These are phyloP conservation scores for Spheniscus mendiculus DNA, from an alignment of 2,113 vertebrate genomes.

Conservation along the genomic window DNA sequence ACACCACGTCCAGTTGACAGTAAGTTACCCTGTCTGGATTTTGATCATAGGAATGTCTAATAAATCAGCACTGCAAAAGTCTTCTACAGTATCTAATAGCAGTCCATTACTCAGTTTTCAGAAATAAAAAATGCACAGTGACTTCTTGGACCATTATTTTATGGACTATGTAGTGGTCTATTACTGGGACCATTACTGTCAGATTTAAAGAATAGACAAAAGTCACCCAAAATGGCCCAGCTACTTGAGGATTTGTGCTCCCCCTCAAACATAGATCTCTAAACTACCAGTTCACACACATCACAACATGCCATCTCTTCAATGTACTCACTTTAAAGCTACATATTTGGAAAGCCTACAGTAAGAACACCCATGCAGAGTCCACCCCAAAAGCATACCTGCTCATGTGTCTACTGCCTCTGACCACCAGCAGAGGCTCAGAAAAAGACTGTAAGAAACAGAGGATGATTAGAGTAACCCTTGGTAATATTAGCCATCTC, in stretches of 20 bases:
- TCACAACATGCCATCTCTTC: not conserved
- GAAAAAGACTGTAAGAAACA: not conserved
- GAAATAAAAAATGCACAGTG: not conserved
- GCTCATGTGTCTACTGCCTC: not conserved
- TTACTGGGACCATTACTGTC: not conserved
- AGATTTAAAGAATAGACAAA: not conserved
- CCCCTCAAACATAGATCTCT: not conserved
- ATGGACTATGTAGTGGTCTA: not conserved
- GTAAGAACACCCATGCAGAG: not conserved
- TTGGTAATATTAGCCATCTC: not conserved
- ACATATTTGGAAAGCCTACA: not conserved
- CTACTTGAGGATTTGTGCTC: not conserved
- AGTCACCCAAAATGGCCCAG: not conserved
- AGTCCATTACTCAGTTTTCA: not conserved
- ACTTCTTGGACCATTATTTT: not conserved
- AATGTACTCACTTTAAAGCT: not conserved
- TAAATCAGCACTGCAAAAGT: not conserved
- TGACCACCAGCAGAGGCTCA: not conserved
- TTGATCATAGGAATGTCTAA: not conserved
- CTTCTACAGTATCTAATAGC: not conserved
- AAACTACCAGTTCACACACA: not conserved
- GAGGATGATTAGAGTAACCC: not conserved
- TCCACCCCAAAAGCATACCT: not conserved
- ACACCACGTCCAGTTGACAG: not conserved
- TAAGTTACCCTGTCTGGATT: not conserved